A percentile compares a stretch with the other conserved stretches of the same genome.
These are phyloP conservation scores for Phymanthus crucifer DNA, from an alignment of 92 coral and sea anemone species.

Conservation along the genomic window DNA sequence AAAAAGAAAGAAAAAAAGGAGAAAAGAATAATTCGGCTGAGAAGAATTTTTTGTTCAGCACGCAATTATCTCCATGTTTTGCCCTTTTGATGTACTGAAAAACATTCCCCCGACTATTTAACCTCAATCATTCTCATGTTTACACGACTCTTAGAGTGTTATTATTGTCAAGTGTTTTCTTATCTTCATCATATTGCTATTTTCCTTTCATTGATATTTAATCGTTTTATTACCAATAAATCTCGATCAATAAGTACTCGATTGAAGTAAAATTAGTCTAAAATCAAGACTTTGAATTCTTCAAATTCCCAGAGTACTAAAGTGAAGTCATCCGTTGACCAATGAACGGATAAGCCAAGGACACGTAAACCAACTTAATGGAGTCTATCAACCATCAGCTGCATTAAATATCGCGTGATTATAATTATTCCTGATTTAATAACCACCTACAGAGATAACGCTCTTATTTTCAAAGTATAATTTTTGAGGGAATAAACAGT, in stretches of 20 bases:
- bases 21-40: background rate
- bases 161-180: background rate
- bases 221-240: background rate
- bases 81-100: background rate
- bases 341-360: background rate
- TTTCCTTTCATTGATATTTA: background rate
- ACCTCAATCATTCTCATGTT: background rate
- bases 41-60: background rate
- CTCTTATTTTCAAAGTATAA: background rate
- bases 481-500: background rate
- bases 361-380: background rate
- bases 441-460: background rate
- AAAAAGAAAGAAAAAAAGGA: too few species aligned
- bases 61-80: background rate
- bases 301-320: background rate
- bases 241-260: background rate
- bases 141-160: background rate
- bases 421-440: background rate
- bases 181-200: background rate
- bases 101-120: background rate
- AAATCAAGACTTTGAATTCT: background rate
- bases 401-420: background rate
- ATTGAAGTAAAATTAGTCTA: background rate
- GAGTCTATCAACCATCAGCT: background rate
- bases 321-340: conserved; percentile 1